Evolutionary conservation across 2,113 vertebrate species (phyloP).

Genomic region (Stomatorhinus ivindoensis): DNA sequence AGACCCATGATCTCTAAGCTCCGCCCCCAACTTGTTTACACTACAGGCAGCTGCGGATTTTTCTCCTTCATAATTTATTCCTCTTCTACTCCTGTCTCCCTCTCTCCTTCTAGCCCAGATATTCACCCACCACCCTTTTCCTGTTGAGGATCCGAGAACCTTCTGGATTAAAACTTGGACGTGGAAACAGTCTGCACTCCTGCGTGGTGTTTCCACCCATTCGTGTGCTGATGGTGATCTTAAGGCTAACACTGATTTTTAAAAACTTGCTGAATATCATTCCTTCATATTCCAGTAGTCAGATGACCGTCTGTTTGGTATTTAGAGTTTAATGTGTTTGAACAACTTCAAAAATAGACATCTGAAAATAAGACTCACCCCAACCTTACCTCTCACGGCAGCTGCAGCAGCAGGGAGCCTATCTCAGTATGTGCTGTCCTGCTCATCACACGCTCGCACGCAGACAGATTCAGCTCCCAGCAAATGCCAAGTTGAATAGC

Average conservation of each 20-base stretch:
- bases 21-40: not conserved
- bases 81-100: not conserved
- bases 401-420: not conserved
- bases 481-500: not conserved
- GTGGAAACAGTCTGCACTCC: not conserved
- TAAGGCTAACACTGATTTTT: not conserved
- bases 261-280: not conserved
- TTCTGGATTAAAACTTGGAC: not conserved
- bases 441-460: not conserved
- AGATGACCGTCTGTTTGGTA: not conserved
- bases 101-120: not conserved
- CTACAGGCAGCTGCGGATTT: not conserved
- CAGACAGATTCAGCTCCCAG: not conserved
- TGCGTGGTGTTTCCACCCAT: not conserved
- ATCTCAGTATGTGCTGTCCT: not conserved
- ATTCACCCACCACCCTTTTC: not conserved
- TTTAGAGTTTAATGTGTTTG: not conserved
- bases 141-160: not conserved
- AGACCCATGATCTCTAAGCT: not conserved
- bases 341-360: not conserved
- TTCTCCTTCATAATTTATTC: not conserved
- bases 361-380: not conserved
- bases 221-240: not conserved
- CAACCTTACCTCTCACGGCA: not conserved
- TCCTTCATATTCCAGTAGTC: not conserved